Evolutionary conservation across 2,888 invertebrate genomes (phyloP), one percentile per base, ranked within the genome.

Genomic region (Nemoura dubitans): DNA sequence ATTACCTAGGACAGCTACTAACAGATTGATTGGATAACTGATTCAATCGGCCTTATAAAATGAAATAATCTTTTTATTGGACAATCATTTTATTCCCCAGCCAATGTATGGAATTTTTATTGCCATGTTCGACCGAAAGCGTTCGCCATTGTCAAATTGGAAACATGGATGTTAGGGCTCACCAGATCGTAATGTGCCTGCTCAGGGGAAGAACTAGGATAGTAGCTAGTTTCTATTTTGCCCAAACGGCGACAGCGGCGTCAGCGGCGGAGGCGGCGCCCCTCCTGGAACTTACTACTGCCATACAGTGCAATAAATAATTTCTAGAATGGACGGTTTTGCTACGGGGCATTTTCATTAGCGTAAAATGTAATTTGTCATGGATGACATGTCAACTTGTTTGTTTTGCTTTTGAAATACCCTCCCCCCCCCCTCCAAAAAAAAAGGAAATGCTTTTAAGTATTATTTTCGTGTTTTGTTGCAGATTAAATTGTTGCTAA

Each of bases 321-420:
- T 87, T 84, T 78, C 78, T 14, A 81, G 78, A 87, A 86, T 87
- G 87, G 87, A 86, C 86, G 87, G 42, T 87, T 87, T 81, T 86
- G 84, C 87, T 85, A 16, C 27, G 59, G 86, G 87, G 85, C 86
- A 87, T 87, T 87, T 87, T 85, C 87, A 87, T 87, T 87, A 87
- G 85, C 42, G 80, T 80, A 76, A 83, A 86, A 84, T n/a, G 86
- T 80, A 86, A 86, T 86, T 87, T 87, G 85, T 87, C 80, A 80
- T 80, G 78, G 84, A 80, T 87, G 80, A 84, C 84, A 81, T 84
- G 59, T 84, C 59, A 59, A 84, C 59, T 84, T 59, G 84, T 59
- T 81, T 81, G 81, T 81, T 30, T 81, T 27, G 28, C 81, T 27
- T 27, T n/a, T 7, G 81, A 29, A 81, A 25, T 78, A 16, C 36